These are phyloP conservation scores for Grantiella picta DNA, from an alignment of 2,113 vertebrate genomes.

Conservation along the genomic window DNA sequence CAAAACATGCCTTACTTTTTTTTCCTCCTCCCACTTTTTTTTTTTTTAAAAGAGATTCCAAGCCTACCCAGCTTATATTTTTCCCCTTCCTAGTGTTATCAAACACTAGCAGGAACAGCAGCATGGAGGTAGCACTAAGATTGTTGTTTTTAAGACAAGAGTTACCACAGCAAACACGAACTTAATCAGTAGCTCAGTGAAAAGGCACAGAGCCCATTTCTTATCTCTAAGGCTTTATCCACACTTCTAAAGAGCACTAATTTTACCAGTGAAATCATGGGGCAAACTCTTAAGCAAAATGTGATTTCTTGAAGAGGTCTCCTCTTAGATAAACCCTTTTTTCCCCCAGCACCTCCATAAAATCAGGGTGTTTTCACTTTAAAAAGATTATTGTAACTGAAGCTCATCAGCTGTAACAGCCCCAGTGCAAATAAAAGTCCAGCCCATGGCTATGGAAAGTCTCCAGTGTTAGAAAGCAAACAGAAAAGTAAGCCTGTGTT, in stretches of 20 bases:
- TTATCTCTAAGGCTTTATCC: neutral
- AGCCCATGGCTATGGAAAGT: neutral
- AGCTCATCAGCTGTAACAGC: neutral
- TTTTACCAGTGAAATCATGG: neutral
- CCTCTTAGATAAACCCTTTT: neutral
- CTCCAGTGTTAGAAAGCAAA: neutral
- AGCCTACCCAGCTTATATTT: neutral
- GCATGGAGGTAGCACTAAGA: neutral
- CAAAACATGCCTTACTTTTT: neutral
- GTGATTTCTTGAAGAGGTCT: neutral
- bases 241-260: neutral
- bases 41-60: neutral
- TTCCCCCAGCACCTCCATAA: neutral
- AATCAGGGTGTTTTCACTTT: neutral
- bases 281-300: neutral
- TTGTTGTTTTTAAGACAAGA: neutral
- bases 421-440: neutral
- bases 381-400: neutral
- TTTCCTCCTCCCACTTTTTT: neutral
- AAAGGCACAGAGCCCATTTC: neutral
- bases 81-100: neutral
- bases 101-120: neutral
- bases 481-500: conserved; percentile 31
- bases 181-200: neutral
- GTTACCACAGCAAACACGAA: neutral